Base-by-base conservation (phyloP, 2,888 invertebrate genomes). In the Operophtera brumata region DNA sequence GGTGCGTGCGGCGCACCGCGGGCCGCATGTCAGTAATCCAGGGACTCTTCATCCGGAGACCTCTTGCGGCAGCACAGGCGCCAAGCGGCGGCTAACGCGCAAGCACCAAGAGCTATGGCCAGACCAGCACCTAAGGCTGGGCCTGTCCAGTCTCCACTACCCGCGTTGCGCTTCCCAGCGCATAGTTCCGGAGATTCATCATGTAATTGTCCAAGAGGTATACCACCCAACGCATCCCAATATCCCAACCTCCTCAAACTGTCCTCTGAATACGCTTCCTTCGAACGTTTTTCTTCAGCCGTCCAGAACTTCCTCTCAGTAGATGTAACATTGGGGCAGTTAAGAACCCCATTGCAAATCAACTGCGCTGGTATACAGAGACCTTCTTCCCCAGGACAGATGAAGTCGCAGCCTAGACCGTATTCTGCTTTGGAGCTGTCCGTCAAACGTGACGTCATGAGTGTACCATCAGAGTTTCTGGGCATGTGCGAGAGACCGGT, bases 401-500 rank as follows among this genome's bases (percentile, higher is more conserved):
- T 93, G 71, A 97, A 97, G 67, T 95, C 96, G 78, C 97, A 97
- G 20, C 93, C 93, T 37, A 86, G 84, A 13, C 78, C 79, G 0
- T 86, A 78, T 45, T 86, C 88, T 50, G 84, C 82, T 6, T 75
- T 73, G 32, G 86, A 90, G 49, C 92, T 92, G 70, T 94, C 94
- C 30, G 93, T 94, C 46, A 96, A 83, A 60, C 94, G 92, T 30
- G 96, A 95, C 0, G 95, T 95, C 91, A 95, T 95, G 34, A 94
- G 79, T 20, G 94, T 93, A 0, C 96, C 96, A 65, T 96, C 95
- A 13, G 94, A 93, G 80, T 96, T 96, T 64, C 96, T 92, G 0
- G 96, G 96, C 66, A 97, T 86, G 79, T 96, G 96, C 74, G 94
- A 96, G 36, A 97, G 90, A 67, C 97, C 97, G 1, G 96, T 97